phyloP scores from a whole-genome alignment of 1,140 invertebrate species.

The Copidosoma floridanum region DNA sequence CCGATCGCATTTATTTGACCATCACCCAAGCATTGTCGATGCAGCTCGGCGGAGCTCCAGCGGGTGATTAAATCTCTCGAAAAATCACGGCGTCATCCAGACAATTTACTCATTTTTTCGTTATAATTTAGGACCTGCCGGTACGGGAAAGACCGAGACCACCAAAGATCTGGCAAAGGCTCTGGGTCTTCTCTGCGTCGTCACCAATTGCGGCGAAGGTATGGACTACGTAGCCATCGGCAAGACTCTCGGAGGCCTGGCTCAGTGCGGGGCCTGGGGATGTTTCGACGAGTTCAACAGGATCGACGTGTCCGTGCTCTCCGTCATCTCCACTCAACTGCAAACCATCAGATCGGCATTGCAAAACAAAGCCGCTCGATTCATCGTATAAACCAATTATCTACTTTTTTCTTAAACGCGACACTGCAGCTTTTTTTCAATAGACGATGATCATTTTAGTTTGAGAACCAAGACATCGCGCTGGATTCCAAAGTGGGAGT shows the following conservation, averaged over 20 bases:
- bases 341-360: constrained; percentile 85
- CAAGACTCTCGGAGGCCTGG: constrained; percentile 75
- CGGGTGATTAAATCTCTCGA: constrained; percentile 64
- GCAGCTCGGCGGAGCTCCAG: constrained; percentile 84
- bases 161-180: constrained; percentile 88
- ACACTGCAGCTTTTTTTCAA: too few species aligned
- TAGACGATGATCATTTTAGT: constrained; percentile 65
- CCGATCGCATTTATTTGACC: constrained; percentile 88
- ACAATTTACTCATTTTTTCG: too few species aligned
- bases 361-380: constrained; percentile 68
- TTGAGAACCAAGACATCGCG: constrained; percentile 80
- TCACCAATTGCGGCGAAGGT: constrained; percentile 89
- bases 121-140: constrained; percentile 63
- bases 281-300: constrained; percentile 93
- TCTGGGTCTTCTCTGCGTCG: constrained; percentile 80
- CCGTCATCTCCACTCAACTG: constrained; percentile 87
- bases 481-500: constrained; percentile 84
- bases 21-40: constrained; percentile 88
- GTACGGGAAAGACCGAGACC: constrained; percentile 90
- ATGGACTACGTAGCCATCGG: constrained; percentile 88
- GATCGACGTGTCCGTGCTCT: constrained; percentile 85
- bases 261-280: constrained; percentile 79
- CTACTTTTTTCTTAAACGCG: too few species aligned
- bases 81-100: too few species aligned
- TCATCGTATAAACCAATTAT: too few species aligned